A percentile compares a stretch with the other conserved stretches of the same genome.
These are phyloP conservation scores for Apamea anceps DNA, from an alignment of 2,888 invertebrate genomes.

Conservation along the genomic window DNA sequence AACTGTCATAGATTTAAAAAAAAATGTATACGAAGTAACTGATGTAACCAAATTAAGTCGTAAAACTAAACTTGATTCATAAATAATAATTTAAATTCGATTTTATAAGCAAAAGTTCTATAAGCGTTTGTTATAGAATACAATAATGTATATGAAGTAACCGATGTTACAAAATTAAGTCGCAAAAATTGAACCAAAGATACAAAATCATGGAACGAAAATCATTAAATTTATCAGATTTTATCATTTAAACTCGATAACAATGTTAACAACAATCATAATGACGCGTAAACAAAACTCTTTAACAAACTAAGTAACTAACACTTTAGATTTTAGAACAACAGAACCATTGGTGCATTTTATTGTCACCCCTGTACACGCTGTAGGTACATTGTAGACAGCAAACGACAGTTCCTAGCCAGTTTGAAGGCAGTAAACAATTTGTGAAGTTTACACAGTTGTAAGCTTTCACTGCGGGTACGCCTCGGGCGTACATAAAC, in stretches of 20 bases:
- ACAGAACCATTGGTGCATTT: constrained; percentile 45
- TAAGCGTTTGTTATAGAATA: not conserved
- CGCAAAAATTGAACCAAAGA: not conserved
- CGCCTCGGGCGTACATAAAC: constrained; percentile 63
- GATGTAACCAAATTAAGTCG: not conserved
- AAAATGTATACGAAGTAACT: too few species aligned
- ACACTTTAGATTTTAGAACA: constrained; percentile 49
- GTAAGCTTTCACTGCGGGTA: constrained; percentile 65
- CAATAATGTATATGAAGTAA: not conserved
- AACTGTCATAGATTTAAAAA: not conserved
- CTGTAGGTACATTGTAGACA: constrained; percentile 60
- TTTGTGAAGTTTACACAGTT: constrained; percentile 70
- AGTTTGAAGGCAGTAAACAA: constrained; percentile 71
- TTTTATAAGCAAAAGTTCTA: too few species aligned
- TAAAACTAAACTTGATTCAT: not conserved
- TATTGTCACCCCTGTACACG: constrained; percentile 57
- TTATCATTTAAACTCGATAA: not conserved
- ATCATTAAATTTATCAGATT: not conserved
- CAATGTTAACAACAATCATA: not conserved
- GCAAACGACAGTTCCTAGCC: constrained; percentile 70
- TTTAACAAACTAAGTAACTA: constrained; percentile 21
- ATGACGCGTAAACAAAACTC: constrained; percentile 5
- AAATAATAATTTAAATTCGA: too few species aligned
- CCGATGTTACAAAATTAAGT: not conserved
- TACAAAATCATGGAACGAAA: not conserved